Conservation (phyloP, 2,797 vertebrate genomes). For the Cryptoprocta ferox region DNA sequence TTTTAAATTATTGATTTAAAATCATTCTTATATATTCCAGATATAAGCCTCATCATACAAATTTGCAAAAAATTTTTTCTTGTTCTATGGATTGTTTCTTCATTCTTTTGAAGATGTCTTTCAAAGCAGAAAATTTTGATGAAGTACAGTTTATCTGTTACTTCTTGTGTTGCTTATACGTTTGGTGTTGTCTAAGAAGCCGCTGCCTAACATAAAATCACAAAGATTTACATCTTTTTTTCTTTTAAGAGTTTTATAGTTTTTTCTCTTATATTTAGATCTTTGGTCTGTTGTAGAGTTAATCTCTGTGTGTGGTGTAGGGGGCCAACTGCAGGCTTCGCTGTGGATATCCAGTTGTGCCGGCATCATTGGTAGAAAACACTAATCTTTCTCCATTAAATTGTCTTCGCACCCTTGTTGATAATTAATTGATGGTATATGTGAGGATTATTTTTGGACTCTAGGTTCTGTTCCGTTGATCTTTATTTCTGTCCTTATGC, state of each 20-base stretch:
- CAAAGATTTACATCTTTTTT: neutral
- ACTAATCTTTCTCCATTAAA: neutral
- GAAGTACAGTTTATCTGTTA: neutral
- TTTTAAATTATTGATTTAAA: neutral
- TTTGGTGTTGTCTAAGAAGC: neutral
- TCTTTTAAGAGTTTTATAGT: neutral
- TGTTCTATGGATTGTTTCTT: neutral
- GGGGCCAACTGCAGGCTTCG: neutral
- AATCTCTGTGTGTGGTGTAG: neutral
- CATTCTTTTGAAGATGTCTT: neutral
- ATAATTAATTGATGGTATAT: neutral
- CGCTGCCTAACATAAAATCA: neutral
- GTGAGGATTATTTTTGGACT: neutral
- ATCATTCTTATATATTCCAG: neutral
- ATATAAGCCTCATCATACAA: neutral
- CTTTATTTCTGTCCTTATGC: neutral
- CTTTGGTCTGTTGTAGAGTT: neutral
- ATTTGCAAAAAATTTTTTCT: neutral
- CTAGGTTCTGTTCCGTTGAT: neutral
- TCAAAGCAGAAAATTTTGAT: slow-evolving; percentile 21
- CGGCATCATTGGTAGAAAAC: neutral
- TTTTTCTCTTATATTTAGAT: neutral
- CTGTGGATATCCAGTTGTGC: neutral
- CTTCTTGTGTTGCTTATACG: neutral
- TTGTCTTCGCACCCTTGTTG: neutral